phyloP scores from a whole-genome alignment of 1,140 invertebrate genomes.

The Atopsyche davidsoni region DNA sequence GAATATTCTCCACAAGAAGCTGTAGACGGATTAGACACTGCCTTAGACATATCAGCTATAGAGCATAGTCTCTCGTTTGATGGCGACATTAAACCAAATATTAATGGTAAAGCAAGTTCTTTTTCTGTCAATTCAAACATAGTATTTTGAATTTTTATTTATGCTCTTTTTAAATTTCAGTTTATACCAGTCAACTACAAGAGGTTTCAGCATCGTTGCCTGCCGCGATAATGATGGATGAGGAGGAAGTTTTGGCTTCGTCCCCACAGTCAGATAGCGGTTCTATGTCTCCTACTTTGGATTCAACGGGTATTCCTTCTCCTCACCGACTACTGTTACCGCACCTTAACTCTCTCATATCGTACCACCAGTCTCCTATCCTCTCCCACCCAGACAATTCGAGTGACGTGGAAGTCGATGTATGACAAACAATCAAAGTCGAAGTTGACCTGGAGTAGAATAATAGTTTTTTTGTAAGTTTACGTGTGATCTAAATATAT shows the following conservation, averaged over 20 bases:
- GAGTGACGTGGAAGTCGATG: conserved; percentile 44
- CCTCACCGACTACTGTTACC: conserved; percentile 37
- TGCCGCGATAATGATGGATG: conserved; percentile 46
- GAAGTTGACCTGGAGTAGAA: conserved; percentile 34
- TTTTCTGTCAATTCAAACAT: not conserved
- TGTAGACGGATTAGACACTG: conserved; percentile 42
- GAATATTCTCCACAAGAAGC: conserved; percentile 42
- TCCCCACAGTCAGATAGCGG: conserved; percentile 2
- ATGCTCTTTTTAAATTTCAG: conserved; percentile 31
- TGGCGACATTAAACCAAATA: conserved; percentile 41
- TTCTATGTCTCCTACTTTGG: conserved; percentile 20
- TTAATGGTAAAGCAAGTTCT: conserved; percentile 36
- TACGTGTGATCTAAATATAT: conserved; percentile 4
- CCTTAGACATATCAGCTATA: conserved; percentile 42
- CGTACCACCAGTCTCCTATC: conserved; percentile 33
- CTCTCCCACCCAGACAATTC: conserved; percentile 35
- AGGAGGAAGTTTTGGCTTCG: conserved; percentile 31
- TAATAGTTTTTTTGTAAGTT: conserved; percentile 4
- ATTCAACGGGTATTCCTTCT: conserved; percentile 22
- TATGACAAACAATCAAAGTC: conserved; percentile 40
- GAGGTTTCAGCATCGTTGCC: conserved; percentile 44
- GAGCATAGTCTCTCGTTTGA: conserved; percentile 43
- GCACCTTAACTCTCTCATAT: conserved; percentile 32
- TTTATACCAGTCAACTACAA: conserved; percentile 46
- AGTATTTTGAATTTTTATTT: not conserved